Evolutionary conservation across 2,113 vertebrate genomes (phyloP), one percentile per base, ranked within the genome.

Genomic region (Thermophis baileyi): DNA sequence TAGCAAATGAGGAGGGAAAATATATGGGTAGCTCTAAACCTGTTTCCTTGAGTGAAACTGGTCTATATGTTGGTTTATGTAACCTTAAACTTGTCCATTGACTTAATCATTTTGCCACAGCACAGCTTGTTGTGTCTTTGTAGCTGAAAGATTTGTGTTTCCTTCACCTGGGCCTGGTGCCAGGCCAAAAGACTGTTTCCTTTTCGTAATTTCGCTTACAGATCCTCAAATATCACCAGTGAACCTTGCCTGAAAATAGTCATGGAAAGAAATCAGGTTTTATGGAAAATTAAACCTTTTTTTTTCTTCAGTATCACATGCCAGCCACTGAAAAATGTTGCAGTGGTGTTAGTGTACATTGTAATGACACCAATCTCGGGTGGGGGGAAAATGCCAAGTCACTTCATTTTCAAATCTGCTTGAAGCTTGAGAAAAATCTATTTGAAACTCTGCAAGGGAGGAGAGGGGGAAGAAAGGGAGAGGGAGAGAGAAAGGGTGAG

Each of bases 191-290:
- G 94, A 97, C 91, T 97, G 35, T 81, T 81, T 96, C 96, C 96
- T 97, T 97, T 98, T 97, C 95, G 95, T 96, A 97, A 97, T 97
- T 98, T 98, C 93, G 96, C 97, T 98, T 98, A 97, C 97, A 98
- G 93, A 95, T 96, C 95, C 96, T 98, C 97, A 97, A 97, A 98
- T 97, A 97, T 97, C 96, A 97, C 96, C 93, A 93, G 97, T 98
- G 97, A 97, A 97, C 97, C 98, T 98, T 96, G 97, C 95, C 95
- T 97, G 96, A 98, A 89, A 88, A 98, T 20, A 20, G 69, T 8
- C 16, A 20, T 20, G 97, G 98, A 49, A 60, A 55, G 50, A 30
- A 97, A 93, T 91, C 94, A 97, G 96, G 95, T 97, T 98, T 98
- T 97, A 97, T 97, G 97, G 96, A 97, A 98, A 98, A 97, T 94